A percentile compares a stretch with the other conserved stretches of the same genome.
phyloP scores from a whole-genome alignment of 2,797 vertebrate genomes.

The Silurus aristotelis region DNA sequence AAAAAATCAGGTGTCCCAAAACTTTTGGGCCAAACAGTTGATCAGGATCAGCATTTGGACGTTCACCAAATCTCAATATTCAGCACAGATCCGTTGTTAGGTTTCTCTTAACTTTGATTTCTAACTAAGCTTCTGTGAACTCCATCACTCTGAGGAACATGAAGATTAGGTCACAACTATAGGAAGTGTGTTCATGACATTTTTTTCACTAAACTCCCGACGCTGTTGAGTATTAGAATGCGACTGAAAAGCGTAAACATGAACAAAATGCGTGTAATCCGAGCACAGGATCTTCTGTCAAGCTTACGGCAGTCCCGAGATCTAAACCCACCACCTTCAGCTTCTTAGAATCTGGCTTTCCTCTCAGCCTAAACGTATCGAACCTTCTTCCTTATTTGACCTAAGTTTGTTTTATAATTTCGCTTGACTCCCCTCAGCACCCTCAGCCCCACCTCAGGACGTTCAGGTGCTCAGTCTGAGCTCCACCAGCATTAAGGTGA shows the following conservation, averaged over 20 bases:
- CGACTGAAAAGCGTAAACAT: not conserved
- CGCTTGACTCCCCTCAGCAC: constrained; percentile 68
- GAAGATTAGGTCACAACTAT: not conserved
- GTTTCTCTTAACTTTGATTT: not conserved
- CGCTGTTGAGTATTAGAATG: not conserved
- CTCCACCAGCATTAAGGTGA: constrained; percentile 98
- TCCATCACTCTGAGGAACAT: not conserved
- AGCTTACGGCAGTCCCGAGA: not conserved
- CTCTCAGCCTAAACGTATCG: constrained; percentile 68
- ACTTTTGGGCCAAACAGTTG: too few species aligned
- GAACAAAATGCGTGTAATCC: not conserved
- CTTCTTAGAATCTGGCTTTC: constrained; percentile 45
- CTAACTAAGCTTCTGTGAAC: not conserved
- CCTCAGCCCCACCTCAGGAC: constrained; percentile 94
- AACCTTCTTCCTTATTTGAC: constrained; percentile 33
- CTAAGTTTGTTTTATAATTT: constrained; percentile 55
- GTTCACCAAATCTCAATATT: not conserved
- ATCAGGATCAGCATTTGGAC: too few species aligned
- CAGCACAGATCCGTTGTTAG: not conserved
- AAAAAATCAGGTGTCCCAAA: too few species aligned
- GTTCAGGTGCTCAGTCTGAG: constrained; percentile 90
- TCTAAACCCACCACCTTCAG: not conserved
- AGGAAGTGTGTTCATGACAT: not conserved
- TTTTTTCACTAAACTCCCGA: not conserved
- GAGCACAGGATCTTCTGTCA: too few species aligned